Percentiles rank a stretch among this genome's conserved stretches.
phyloP scores from a whole-genome alignment of 2,113 vertebrate genomes.

The Candoia aspera region DNA sequence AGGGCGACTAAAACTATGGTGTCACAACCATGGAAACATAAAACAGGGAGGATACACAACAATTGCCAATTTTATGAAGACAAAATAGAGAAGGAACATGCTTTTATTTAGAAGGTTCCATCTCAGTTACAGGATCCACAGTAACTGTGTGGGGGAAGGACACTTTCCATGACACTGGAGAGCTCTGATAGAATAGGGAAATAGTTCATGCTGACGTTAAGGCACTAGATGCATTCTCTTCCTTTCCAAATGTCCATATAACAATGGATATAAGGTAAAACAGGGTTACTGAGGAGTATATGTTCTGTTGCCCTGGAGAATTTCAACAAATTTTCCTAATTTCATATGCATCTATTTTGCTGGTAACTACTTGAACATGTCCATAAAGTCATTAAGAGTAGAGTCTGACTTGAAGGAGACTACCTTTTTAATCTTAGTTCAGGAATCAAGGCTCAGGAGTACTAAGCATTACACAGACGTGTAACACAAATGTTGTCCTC shows the following conservation, averaged over 20 bases:
- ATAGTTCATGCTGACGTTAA: not conserved
- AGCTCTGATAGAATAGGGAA: not conserved
- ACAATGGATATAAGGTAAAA: not conserved
- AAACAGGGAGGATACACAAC: conserved; percentile 58
- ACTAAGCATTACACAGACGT: not conserved
- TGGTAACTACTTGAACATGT: not conserved
- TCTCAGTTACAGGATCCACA: not conserved
- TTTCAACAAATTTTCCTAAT: not conserved
- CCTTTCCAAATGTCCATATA: not conserved
- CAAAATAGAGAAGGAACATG: not conserved
- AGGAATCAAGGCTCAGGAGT: not conserved
- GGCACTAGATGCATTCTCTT: not conserved
- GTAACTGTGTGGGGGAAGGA: not conserved
- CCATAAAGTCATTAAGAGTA: not conserved
- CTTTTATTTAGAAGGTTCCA: not conserved
- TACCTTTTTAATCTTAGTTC: not conserved
- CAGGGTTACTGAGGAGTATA: not conserved
- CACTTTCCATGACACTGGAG: not conserved
- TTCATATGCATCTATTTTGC: not conserved
- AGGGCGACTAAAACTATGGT: conserved; percentile 62
- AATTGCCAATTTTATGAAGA: not conserved
- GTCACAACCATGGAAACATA: conserved; percentile 64
- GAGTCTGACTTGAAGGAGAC: not conserved
- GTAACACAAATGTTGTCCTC: not conserved
- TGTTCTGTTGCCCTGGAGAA: not conserved